Evolutionary conservation across 2,888 invertebrate species (phyloP).

Genomic region (Odontocolon sp.): DNA sequence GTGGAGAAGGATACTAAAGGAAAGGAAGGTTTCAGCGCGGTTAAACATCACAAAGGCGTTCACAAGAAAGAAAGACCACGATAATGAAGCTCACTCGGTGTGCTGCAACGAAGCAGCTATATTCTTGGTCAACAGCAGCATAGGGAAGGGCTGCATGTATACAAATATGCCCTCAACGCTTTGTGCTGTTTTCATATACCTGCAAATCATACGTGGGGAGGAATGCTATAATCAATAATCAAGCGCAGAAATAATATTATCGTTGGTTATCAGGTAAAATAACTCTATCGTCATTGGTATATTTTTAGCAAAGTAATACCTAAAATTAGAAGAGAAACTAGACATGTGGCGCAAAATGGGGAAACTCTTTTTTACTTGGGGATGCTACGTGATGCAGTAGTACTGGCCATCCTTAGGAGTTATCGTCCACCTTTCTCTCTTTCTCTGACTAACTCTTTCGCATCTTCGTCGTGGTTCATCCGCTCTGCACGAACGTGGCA

Average conservation of each 20-base stretch:
- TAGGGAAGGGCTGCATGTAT: too few species aligned
- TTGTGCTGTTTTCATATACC: too few species aligned
- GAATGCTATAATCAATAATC: too few species aligned
- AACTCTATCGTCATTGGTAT: too few species aligned
- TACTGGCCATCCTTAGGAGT: constrained; percentile 38
- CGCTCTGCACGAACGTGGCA: constrained; percentile 33
- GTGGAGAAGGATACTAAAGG: neutral
- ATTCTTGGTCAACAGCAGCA: neutral
- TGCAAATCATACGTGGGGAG: too few species aligned
- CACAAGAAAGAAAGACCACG: neutral
- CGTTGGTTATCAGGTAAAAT: too few species aligned
- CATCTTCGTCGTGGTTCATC: constrained; percentile 49
- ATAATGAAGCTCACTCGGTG: too few species aligned
- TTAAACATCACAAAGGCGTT: neutral
- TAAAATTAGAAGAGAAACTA: too few species aligned
- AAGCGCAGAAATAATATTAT: too few species aligned
- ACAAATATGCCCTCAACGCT: too few species aligned
- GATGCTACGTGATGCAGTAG: constrained; percentile 32
- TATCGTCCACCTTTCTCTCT: constrained; percentile 23
- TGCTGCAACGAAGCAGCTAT: neutral
- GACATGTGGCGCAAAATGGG: neutral
- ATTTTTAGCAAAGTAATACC: too few species aligned
- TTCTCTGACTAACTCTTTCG: constrained; percentile 35
- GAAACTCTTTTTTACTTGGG: constrained; percentile 14
- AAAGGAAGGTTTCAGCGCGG: constrained; percentile 6